Evolutionary conservation across 2,797 vertebrate genomes (phyloP).

Genomic region (Parauchenoglanis punctatus): DNA sequence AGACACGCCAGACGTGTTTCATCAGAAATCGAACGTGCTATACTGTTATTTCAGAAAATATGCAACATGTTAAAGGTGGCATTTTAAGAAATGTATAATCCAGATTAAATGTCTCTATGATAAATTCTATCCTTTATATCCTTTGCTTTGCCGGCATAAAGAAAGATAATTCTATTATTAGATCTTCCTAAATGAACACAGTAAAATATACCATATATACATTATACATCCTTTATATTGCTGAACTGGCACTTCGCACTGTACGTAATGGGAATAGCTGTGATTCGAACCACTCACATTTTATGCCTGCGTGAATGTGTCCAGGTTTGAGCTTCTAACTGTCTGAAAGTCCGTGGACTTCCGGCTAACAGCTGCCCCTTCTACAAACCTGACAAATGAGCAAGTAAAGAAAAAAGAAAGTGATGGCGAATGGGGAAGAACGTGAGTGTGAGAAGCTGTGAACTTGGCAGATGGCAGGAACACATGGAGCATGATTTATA

Average conservation of each 20-base stretch:
- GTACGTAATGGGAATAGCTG: neutral
- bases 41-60: conserved; percentile 13
- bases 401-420: neutral
- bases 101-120: conserved; percentile 4
- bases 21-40: conserved; percentile 4
- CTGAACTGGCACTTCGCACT: neutral
- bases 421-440: neutral
- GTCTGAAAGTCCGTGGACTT: neutral
- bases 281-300: neutral
- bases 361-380: neutral
- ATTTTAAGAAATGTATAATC: neutral
- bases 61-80: neutral
- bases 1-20: neutral
- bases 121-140: neutral
- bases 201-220: conserved; percentile 4
- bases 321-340: neutral
- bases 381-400: neutral
- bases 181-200: neutral
- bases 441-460: conserved; percentile 2
- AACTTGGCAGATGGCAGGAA: conserved; percentile 25
- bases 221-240: neutral
- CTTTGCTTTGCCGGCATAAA: neutral
- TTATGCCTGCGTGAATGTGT: neutral
- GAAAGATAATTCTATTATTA: neutral
- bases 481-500: conserved; percentile 25